phyloP scores from a whole-genome alignment of 2,113 vertebrate species.

The Talpa occidentalis region DNA sequence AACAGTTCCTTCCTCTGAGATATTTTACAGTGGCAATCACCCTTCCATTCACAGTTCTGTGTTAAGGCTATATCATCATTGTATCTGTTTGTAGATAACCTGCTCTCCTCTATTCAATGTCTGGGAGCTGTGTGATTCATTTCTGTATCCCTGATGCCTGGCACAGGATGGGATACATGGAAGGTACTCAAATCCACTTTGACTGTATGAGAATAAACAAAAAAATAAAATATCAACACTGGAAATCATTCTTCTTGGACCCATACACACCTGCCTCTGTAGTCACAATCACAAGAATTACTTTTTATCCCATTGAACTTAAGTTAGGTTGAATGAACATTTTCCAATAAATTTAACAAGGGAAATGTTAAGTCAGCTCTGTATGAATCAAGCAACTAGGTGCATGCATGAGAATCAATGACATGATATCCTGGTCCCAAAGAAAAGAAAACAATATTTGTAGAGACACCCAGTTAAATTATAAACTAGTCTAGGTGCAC shows the following conservation, averaged over 20 bases:
- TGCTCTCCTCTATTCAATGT: not conserved
- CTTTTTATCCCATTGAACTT: not conserved
- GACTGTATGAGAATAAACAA: not conserved
- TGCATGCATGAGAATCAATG: not conserved
- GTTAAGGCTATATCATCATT: not conserved
- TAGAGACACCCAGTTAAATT: not conserved
- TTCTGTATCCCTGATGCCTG: not conserved
- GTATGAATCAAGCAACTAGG: not conserved
- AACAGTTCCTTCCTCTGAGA: not conserved
- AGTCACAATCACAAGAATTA: not conserved
- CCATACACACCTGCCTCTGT: not conserved
- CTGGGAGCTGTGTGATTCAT: too few species aligned
- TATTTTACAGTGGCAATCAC: too few species aligned
- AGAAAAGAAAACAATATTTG: not conserved
- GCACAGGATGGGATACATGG: rapidly evolving
- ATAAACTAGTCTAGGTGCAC: not conserved
- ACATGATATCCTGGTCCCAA: not conserved
- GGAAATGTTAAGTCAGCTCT: conserved; percentile 36
- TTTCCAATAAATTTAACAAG: conserved; percentile 44
- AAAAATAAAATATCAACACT: not conserved
- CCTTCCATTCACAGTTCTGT: not conserved
- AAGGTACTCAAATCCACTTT: not conserved
- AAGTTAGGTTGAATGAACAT: not conserved
- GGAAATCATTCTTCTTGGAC: not conserved
- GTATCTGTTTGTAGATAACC: not conserved